Conservation (phyloP, 2,113 vertebrate species). For the Catharus bicknelli region DNA sequence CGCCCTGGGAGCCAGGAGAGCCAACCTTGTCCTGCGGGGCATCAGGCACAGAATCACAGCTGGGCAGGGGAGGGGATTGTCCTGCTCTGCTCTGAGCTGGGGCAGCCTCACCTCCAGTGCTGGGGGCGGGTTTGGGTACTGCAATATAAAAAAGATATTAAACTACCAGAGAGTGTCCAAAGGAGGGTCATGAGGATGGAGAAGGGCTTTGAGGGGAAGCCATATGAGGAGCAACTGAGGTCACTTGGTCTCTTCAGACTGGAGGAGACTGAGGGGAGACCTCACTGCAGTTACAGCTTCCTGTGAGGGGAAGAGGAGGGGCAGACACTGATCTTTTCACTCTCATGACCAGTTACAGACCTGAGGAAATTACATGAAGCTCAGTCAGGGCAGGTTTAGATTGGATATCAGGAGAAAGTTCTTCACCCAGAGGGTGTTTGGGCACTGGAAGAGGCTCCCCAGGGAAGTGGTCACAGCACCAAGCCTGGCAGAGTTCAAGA, state of each 20-base stretch:
- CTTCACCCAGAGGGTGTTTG: neutral
- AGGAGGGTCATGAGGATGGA: accelerated
- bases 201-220: neutral
- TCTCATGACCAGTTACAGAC: neutral
- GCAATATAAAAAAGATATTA: accelerated
- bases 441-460: neutral
- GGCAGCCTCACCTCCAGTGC: accelerated
- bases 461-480: too few relatives aligned
- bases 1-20: neutral
- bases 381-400: neutral
- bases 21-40: accelerated
- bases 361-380: neutral
- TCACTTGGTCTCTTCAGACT: neutral
- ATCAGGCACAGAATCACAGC: neutral
- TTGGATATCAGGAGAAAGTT: neutral
- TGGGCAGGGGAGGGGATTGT: neutral
- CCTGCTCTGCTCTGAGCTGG: neutral
- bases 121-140: accelerated
- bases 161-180: neutral
- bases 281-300: neutral
- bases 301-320: neutral
- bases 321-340: neutral
- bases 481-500: neutral
- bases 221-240: accelerated
- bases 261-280: neutral